Conservation (phyloP, 2,113 vertebrate species). For the Cyprinodon variegatus region DNA sequence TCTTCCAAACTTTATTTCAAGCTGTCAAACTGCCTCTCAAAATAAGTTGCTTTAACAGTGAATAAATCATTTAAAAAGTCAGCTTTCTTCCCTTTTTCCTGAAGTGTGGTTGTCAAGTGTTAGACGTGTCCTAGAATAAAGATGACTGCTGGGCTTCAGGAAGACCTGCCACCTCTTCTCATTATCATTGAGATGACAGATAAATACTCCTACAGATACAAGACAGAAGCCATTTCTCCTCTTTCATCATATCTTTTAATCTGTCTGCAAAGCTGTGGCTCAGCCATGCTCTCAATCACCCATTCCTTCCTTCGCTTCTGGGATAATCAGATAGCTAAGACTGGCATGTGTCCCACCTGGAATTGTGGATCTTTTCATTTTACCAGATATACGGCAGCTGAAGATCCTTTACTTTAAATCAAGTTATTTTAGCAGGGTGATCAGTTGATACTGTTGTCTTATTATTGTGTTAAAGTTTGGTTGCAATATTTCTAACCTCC, state of each 20-base stretch:
- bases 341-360: constrained; percentile 35
- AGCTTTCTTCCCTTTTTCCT: neutral
- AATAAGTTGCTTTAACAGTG: constrained; percentile 20
- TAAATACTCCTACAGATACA: constrained; percentile 26
- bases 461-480: neutral
- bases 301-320: constrained; percentile 13
- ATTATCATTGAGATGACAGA: constrained; percentile 34
- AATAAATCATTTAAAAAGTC: constrained; percentile 35
- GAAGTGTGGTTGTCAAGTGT: constrained; percentile 17
- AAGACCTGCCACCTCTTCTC: constrained; percentile 34
- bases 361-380: constrained; percentile 5
- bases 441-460: neutral
- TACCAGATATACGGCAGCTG: constrained; percentile 16
- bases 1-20: constrained; percentile 24
- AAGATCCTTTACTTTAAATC: neutral
- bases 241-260: constrained; percentile 30
- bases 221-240: constrained; percentile 19
- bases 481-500: neutral
- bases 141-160: constrained; percentile 47
- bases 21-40: constrained; percentile 31
- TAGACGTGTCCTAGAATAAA: constrained; percentile 41
- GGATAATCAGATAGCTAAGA: constrained; percentile 43
- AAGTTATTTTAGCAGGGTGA: neutral
- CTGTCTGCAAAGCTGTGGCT: constrained; percentile 30
- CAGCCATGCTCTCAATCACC: constrained; percentile 30